These are phyloP conservation scores for Brevimyrus niger DNA, from an alignment of 2,113 vertebrate genomes.

Conservation along the genomic window DNA sequence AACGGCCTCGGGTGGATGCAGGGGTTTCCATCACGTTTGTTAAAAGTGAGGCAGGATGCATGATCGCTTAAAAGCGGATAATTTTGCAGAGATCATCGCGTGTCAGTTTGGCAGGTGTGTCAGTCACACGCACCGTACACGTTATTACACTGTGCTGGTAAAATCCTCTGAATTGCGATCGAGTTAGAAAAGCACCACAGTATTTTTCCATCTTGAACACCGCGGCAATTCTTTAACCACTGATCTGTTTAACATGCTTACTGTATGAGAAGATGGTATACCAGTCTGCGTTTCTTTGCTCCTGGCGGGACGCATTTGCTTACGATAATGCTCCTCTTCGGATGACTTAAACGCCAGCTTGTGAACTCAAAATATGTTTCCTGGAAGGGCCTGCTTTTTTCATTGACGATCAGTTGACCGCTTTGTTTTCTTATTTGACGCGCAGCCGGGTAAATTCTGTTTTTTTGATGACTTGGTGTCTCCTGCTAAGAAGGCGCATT, in stretches of 20 bases:
- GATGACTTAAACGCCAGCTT: neutral
- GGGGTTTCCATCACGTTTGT: neutral
- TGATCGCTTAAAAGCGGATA: neutral
- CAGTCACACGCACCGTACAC: neutral
- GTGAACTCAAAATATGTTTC: neutral
- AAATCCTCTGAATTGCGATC: neutral
- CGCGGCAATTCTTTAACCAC: neutral
- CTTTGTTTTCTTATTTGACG: neutral
- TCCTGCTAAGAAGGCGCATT: neutral
- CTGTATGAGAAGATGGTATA: neutral
- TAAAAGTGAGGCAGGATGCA: neutral
- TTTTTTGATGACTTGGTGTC: slow-evolving; percentile 2
- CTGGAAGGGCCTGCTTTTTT: neutral
- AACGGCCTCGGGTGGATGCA: neutral
- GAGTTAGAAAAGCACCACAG: neutral
- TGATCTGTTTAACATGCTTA: neutral
- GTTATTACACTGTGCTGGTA: neutral
- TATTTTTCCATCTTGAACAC: neutral
- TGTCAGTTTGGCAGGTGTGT: neutral
- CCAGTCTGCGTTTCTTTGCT: neutral
- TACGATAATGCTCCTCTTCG: neutral
- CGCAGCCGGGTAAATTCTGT: neutral
- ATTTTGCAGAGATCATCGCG: neutral
- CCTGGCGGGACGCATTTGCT: neutral
- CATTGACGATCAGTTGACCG: neutral